A percentile compares a stretch with the other conserved stretches of the same genome.
phyloP scores from a whole-genome alignment of 2,797 vertebrate species.

The Fratercula arctica region DNA sequence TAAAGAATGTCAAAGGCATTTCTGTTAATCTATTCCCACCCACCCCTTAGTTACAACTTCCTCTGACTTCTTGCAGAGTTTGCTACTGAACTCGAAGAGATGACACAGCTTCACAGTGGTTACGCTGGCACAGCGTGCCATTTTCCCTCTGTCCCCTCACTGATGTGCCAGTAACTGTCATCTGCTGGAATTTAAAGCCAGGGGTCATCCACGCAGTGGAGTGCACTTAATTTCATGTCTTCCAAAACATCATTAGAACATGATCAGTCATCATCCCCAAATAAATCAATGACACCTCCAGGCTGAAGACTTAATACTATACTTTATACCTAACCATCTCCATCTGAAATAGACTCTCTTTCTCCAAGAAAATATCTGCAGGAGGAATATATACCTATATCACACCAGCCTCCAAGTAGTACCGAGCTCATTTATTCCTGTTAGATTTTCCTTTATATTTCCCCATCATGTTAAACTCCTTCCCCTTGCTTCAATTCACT shows the following conservation, averaged over 20 bases:
- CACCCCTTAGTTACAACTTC: background rate
- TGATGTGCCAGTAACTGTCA: background rate
- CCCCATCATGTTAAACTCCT: background rate
- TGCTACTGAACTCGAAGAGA: background rate
- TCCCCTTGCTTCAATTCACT: background rate
- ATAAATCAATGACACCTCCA: background rate
- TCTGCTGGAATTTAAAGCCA: background rate
- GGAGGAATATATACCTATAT: background rate
- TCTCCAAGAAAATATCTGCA: background rate
- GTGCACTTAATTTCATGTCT: background rate
- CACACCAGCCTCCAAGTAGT: background rate
- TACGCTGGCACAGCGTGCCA: background rate
- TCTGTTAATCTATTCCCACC: background rate
- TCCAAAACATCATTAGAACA: slow-evolving; percentile 3
- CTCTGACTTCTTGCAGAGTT: background rate
- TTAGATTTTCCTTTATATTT: background rate
- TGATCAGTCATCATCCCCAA: background rate
- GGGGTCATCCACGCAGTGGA: background rate
- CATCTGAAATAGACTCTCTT: background rate
- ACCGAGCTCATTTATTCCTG: background rate
- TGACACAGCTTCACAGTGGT: background rate
- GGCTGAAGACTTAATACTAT: background rate
- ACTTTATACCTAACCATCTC: background rate
- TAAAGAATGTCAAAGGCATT: background rate
- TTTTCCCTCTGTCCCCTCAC: background rate